Conservation (phyloP, 2,888 invertebrate species). For the Orthosia gothica region DNA sequence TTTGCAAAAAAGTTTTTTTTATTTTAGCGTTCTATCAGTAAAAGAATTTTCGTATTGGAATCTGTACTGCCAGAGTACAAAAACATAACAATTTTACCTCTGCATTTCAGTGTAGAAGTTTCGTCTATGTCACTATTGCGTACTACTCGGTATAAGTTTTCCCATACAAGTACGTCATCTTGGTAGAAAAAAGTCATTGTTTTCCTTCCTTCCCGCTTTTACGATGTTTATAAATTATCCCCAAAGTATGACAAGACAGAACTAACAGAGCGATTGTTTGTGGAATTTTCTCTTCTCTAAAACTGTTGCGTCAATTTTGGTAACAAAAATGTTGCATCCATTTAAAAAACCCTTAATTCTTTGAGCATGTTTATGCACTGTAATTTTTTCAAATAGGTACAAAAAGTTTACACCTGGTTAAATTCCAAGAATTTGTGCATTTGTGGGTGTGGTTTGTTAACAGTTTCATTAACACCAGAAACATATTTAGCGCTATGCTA, state of each 20-base stretch:
- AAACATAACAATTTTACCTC: too few species aligned
- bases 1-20: too few species aligned
- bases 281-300: too few species aligned
- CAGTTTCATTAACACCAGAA: slow-evolving; percentile 28
- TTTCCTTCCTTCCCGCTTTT: slow-evolving; percentile 41
- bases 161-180: slow-evolving; percentile 32
- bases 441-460: slow-evolving; percentile 1
- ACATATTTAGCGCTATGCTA: slow-evolving; percentile 6
- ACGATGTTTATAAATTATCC: not conserved
- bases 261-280: not conserved
- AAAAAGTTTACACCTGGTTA: not conserved
- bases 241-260: slow-evolving; percentile 15
- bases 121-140: slow-evolving; percentile 9
- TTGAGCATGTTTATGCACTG: not conserved
- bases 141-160: not conserved
- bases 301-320: not conserved
- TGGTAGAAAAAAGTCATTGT: too few species aligned
- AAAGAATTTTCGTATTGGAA: too few species aligned
- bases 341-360: not conserved
- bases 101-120: too few species aligned
- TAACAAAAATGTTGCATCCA: not conserved
- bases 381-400: not conserved
- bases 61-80: too few species aligned
- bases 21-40: too few species aligned
- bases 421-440: not conserved